phyloP scores from a whole-genome alignment of 2,113 vertebrate genomes.

The Phocoena sinus region DNA sequence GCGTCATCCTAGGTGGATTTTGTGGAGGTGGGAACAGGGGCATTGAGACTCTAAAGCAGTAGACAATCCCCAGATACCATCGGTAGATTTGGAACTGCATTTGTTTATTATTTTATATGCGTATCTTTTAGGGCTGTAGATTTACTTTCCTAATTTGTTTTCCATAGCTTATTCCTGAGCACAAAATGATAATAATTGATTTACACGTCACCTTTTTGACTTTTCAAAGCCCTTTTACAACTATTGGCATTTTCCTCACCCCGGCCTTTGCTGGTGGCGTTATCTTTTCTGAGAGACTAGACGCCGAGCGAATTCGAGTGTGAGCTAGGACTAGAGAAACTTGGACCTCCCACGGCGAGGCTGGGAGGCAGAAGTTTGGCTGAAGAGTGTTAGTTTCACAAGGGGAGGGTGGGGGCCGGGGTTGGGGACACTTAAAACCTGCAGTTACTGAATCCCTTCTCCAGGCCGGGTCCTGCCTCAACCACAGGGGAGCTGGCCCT shows the following conservation, averaged over 20 bases:
- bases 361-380: not conserved
- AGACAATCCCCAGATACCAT: slow-evolving; percentile 56
- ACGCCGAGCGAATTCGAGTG: not conserved
- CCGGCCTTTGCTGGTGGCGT: not conserved
- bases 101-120: slow-evolving; percentile 28
- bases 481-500: not conserved
- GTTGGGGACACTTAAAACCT: not conserved
- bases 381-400: not conserved
- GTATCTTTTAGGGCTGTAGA: slow-evolving; percentile 52
- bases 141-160: slow-evolving; percentile 56
- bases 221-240: slow-evolving; percentile 43
- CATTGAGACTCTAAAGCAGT: slow-evolving; percentile 27
- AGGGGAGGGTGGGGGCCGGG: not conserved
- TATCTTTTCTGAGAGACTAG: not conserved
- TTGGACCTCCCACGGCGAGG: not conserved
- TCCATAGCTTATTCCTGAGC: slow-evolving; percentile 49
- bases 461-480: too few species aligned
- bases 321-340: not conserved
- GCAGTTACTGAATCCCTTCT: not conserved
- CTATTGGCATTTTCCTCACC: slow-evolving; percentile 10
- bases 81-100: not conserved
- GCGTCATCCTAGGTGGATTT: not conserved
- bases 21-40: not conserved
- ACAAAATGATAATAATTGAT: slow-evolving; percentile 44
- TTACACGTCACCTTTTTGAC: slow-evolving; percentile 39